Percentiles rank a stretch among this genome's conserved stretches.
Evolutionary conservation across 2,888 invertebrate genomes (phyloP).

Genomic region (Oithona nana): DNA sequence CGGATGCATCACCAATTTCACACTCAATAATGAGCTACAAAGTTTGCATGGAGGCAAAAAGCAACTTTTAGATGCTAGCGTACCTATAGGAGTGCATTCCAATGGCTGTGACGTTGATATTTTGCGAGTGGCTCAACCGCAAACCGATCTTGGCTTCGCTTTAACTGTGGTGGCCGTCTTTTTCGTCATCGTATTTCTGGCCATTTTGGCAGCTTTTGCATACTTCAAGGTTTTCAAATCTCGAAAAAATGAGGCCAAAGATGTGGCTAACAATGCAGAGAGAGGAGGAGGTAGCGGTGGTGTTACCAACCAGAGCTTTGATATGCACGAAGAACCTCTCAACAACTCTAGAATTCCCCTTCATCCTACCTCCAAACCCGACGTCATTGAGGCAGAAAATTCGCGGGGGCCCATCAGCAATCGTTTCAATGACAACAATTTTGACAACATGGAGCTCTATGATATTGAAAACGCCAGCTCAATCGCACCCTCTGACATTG

Average conservation of each 20-base stretch:
- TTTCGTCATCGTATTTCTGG: constrained; percentile 70
- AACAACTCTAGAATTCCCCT: constrained; percentile 50
- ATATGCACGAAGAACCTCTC: constrained; percentile 30
- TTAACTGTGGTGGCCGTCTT: constrained; percentile 83
- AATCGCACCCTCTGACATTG: constrained; percentile 90
- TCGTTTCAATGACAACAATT: constrained; percentile 1
- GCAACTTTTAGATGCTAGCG: constrained; percentile 21
- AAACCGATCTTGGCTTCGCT: constrained; percentile 59
- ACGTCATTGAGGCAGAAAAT: constrained; percentile 3
- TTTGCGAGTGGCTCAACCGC: background rate
- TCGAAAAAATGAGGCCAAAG: constrained; percentile 68
- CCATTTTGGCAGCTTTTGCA: constrained; percentile 74
- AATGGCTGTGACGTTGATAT: constrained; percentile 11
- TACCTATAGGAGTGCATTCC: background rate
- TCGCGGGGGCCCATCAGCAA: constrained; percentile 25
- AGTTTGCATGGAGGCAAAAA: constrained; percentile 45
- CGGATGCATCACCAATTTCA: constrained; percentile 75
- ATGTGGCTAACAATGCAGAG: constrained; percentile 30
- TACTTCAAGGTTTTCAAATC: constrained; percentile 54
- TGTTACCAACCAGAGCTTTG: constrained; percentile 17
- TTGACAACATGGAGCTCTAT: constrained; percentile 58
- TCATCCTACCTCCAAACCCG: background rate
- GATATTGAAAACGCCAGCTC: constrained; percentile 92
- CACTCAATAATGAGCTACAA: constrained; percentile 69
- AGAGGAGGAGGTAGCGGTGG: no score